Conservation (phyloP, 2,797 vertebrate genomes). For the Selene dorsalis region DNA sequence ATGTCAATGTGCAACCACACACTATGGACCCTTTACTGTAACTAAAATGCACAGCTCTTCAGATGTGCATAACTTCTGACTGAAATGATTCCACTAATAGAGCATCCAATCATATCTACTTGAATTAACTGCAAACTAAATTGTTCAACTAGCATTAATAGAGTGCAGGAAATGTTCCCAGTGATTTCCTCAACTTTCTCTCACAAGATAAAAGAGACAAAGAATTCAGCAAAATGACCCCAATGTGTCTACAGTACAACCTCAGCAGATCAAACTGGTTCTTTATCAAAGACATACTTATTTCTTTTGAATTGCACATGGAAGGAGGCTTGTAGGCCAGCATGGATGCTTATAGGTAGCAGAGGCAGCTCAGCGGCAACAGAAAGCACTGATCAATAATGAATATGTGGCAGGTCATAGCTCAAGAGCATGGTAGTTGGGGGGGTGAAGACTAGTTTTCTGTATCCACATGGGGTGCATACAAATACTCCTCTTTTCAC, state of each 20-base stretch:
- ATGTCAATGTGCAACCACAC: neutral
- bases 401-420: slow-evolving; percentile 68
- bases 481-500: slow-evolving; percentile 46
- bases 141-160: slow-evolving; percentile 6
- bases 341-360: slow-evolving; percentile 60
- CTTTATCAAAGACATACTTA: slow-evolving; percentile 53
- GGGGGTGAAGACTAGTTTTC: slow-evolving; percentile 52
- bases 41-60: neutral
- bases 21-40: neutral
- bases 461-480: slow-evolving; percentile 51
- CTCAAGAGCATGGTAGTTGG: slow-evolving; percentile 49
- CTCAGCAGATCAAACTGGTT: slow-evolving; percentile 36
- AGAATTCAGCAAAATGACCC: slow-evolving; percentile 38
- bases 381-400: slow-evolving; percentile 73
- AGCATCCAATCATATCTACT: neutral
- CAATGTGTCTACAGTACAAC: slow-evolving; percentile 51
- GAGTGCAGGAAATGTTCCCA: neutral
- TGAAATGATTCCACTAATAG: neutral
- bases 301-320: slow-evolving; percentile 55
- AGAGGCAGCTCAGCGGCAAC: slow-evolving; percentile 57
- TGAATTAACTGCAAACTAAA: neutral
- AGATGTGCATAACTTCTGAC: neutral
- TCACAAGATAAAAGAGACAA: slow-evolving; percentile 45
- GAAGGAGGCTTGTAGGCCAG: slow-evolving; percentile 38
- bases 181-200: slow-evolving; percentile 34